These are phyloP conservation scores for Orthonyx spaldingii DNA, from an alignment of 2,113 vertebrate genomes.

Conservation along the genomic window DNA sequence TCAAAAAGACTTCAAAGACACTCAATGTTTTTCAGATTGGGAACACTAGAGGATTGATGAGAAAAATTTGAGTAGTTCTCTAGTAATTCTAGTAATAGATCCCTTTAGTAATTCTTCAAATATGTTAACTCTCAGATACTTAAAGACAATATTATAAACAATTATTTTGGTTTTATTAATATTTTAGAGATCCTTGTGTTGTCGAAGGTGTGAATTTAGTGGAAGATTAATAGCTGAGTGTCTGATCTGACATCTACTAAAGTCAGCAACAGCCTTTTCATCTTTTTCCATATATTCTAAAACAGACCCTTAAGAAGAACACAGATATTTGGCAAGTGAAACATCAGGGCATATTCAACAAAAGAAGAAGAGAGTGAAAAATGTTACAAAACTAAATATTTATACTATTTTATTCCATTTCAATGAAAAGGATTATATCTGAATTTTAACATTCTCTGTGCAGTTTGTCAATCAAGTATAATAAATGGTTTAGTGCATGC, in stretches of 20 bases:
- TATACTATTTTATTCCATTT: neutral
- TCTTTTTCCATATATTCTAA: neutral
- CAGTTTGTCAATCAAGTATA: neutral
- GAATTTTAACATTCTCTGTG: neutral
- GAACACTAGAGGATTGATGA: neutral
- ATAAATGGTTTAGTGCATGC: neutral
- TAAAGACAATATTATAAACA: neutral
- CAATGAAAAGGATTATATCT: neutral
- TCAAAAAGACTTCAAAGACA: neutral
- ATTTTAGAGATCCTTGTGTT: neutral
- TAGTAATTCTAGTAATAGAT: no score
- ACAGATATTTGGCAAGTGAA: neutral
- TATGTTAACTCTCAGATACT: neutral
- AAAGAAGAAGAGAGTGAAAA: neutral
- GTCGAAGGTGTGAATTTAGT: neutral
- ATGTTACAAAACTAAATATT: neutral
- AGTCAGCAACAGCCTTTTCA: neutral
- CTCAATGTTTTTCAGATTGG: neutral
- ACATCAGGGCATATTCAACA: neutral
- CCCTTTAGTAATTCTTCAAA: neutral
- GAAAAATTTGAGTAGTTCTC: neutral
- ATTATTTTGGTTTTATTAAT: neutral
- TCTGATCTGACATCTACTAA: neutral
- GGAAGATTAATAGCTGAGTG: neutral
- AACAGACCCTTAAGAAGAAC: neutral